Conservation (phyloP, 2,888 invertebrate species). For the Junonia oenone region DNA sequence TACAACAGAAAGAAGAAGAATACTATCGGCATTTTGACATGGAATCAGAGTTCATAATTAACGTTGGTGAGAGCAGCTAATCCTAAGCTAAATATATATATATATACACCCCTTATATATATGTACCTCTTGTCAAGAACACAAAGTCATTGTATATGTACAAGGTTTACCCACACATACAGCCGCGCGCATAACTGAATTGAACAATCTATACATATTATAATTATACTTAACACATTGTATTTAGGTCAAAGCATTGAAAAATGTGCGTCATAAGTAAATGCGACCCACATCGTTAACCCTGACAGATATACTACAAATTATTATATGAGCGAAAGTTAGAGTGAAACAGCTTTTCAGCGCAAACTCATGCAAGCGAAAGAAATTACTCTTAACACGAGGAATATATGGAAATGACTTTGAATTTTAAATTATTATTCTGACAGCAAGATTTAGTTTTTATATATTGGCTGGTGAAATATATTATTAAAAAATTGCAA, state of each 20-base stretch:
- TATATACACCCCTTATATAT: too few species aligned
- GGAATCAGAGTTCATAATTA: too few species aligned
- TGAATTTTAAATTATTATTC: neutral
- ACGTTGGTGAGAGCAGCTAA: too few species aligned
- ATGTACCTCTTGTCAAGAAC: too few species aligned
- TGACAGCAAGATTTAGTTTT: neutral
- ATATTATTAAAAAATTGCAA: neutral
- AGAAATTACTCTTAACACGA: neutral
- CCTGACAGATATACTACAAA: neutral
- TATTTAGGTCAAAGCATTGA: neutral
- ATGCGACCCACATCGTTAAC: neutral
- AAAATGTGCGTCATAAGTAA: conserved; percentile 2
- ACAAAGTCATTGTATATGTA: too few species aligned
- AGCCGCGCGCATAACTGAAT: too few species aligned
- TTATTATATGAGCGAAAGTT: neutral
- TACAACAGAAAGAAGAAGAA: too few species aligned
- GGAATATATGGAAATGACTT: neutral
- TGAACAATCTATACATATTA: too few species aligned
- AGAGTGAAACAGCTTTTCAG: neutral
- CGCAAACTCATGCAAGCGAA: neutral
- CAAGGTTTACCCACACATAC: too few species aligned
- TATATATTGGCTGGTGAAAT: neutral
- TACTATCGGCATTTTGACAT: too few species aligned
- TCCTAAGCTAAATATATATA: too few species aligned
- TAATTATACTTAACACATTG: neutral